Base-by-base conservation (phyloP, 2,888 invertebrate genomes). In the Netelia fuscicornis region DNA sequence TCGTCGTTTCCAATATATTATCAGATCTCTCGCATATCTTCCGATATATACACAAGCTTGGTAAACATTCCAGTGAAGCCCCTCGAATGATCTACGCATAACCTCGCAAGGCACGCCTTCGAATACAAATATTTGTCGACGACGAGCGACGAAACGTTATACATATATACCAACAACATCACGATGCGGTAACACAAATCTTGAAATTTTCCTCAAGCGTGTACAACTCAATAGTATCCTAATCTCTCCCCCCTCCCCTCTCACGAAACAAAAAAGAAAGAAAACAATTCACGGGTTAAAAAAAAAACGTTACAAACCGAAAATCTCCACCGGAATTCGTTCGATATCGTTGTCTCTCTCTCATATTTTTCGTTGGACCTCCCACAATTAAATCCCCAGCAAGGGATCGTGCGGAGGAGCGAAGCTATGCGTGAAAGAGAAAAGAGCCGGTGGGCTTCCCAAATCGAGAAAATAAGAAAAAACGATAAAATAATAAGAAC, bases 371-470 rank as follows among this genome's bases (percentile, higher is more conserved):
- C 25, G 65, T 8, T 23, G 23, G 72, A 77, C 72, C 84, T 84
- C 74, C 74, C 81, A 64, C 81, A 70, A 84, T 78, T 68, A 65
- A 77, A 30, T 17, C 17, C 62, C 48, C 54, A 5, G 60, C 52
- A 74, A 65, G n/a, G 64, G 60, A 48, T 52, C 23, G 2, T n/a
- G 23, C 8, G 37, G n/a, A 58, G 44, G 52, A 17, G 54, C 10
- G 23, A 20, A 48, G 11, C 56, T 44, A 25, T 58, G 68, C 62
- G 52, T n/a, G 58, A 48, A 52, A 65, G n/a, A 72, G 44, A 67
- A 77, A 60, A 42, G 42, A 65, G 64, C 44, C 23, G 6, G 37
- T 11, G 30, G 20, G 54, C 9, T 13, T 13, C 13, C 23, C 52
- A 37, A 71, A 54, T 64, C 30, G 11, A 62, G 20, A 54, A 62